Evolutionary conservation across 1,140 invertebrate genomes (phyloP).

Genomic region (Oppia nitens): DNA sequence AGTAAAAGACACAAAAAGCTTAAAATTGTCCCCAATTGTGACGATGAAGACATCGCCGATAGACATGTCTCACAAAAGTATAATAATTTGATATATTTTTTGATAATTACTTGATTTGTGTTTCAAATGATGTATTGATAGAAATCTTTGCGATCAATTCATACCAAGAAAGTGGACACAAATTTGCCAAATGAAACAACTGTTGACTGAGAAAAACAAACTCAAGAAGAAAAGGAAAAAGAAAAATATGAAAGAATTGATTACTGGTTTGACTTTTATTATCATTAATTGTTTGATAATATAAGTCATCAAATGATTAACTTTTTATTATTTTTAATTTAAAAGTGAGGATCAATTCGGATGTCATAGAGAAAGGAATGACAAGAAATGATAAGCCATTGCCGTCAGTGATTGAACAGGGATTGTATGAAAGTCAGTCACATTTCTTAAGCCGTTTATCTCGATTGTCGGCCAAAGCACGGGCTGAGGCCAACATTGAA

Average conservation of each 20-base stretch:
- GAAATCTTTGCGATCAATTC: conserved; percentile 1
- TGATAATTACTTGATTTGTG: not conserved
- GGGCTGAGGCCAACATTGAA: conserved; percentile 16
- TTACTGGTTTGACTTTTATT: too few species aligned
- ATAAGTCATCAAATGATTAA: not conserved
- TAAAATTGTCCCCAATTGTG: conserved; percentile 12
- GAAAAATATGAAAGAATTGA: too few species aligned
- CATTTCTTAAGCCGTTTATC: conserved; percentile 16
- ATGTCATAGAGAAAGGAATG: conserved; percentile 1
- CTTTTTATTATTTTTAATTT: not conserved
- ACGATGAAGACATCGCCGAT: not conserved
- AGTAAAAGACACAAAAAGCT: conserved; percentile 17
- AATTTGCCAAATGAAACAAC: conserved; percentile 11
- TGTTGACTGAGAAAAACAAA: conserved; percentile 8
- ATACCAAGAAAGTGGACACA: conserved; percentile 4
- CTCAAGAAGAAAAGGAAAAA: conserved; percentile 12
- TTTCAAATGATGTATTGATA: not conserved
- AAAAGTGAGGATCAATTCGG: conserved; percentile 3
- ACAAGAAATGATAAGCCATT: not conserved
- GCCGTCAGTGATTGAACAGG: conserved; percentile 11
- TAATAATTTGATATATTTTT: not conserved
- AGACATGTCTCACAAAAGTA: not conserved
- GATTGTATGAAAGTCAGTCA: conserved; percentile 12
- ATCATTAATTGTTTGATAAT: too few species aligned
- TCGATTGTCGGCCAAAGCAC: conserved; percentile 4